Base-by-base conservation (phyloP, 2,797 vertebrate genomes). In the Myripristis murdjan region DNA sequence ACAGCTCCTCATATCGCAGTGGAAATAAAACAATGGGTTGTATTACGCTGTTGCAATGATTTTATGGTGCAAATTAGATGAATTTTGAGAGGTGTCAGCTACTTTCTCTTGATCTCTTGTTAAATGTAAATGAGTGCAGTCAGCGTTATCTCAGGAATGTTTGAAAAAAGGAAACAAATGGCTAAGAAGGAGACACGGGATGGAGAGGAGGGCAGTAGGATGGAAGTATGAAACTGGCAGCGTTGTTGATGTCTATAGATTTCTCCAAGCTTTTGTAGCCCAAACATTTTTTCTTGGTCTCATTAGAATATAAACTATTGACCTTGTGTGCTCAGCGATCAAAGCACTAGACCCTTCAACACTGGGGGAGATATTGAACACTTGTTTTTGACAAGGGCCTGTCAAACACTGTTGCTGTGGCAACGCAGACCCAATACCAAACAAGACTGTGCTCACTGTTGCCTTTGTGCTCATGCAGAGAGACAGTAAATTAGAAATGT, bases 121-220 rank as follows among this genome's bases (percentile, higher is more conserved):
- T 87, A 84, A 88, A 90, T 90, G 82, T 70, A 87, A 92, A 90
- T 89, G 74, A 86, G 79, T 8, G 0, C 59, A 49, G 68, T 80
- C 64, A 18, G 70, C 35, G 9, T 56, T 75, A 31, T 82, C 75
- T 77, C 16, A 20, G 51, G 57, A 56, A 66, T 70, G 65, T 60
- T 80, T 77, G 77, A 66, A 74, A 72, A 74, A 37, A 43, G 49
- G 59, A 79, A 77, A 74, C 70, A 81, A 75, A 80, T 39, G 60
- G 67, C 47, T 33, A n/a, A 28, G 44, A 73, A n/a, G 49, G 65
- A 60, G 65, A 59, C 16, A 28, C 28, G 39, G 52, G 37, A 79
- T 62, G 49, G 48, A 63, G 64, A 70, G 47, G 28, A 24, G 47
- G 11, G 37, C 26, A n/a, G 39, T 1, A 5, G 31, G 57, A 61